Percentiles rank a stretch among this genome's conserved stretches.
Evolutionary conservation across 2,888 invertebrate species (phyloP).

Genomic region (Papilio elwesi): DNA sequence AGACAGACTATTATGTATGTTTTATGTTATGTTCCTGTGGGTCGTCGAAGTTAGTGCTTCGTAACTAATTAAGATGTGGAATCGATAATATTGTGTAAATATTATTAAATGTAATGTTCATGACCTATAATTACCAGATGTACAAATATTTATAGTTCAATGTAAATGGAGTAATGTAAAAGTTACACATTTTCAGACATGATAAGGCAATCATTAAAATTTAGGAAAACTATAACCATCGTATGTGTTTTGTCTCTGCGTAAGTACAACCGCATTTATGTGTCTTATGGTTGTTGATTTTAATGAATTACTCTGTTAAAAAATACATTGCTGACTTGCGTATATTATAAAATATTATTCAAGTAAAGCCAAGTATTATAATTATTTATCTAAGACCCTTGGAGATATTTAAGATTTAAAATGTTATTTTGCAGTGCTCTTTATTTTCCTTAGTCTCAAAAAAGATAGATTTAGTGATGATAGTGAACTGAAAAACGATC

Average conservation of each 20-base stretch:
- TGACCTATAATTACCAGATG: conserved; percentile 4
- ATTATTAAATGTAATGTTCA: conserved; percentile 25
- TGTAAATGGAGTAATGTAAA: conserved; percentile 58
- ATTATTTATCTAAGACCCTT: background rate
- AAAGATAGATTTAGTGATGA: conserved; percentile 54
- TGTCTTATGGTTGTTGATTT: conserved; percentile 14
- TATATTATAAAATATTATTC: background rate
- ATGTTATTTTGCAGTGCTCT: conserved; percentile 62
- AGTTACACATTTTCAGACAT: conserved; percentile 64
- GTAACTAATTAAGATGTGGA: conserved; percentile 7
- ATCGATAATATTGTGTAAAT: conserved; percentile 14
- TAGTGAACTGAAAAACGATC: conserved; percentile 48
- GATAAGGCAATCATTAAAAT: conserved; percentile 76
- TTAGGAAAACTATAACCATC: conserved; percentile 72
- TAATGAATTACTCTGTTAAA: background rate
- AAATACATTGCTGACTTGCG: conserved; percentile 15
- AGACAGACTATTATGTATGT: too few species aligned
- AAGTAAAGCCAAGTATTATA: too few species aligned
- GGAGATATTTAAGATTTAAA: conserved; percentile 10
- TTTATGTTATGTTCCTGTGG: background rate
- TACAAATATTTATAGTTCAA: conserved; percentile 54
- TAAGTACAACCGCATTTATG: conserved; percentile 57
- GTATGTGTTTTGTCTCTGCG: conserved; percentile 65
- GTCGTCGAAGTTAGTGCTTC: conserved; percentile 10
- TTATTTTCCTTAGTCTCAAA: conserved; percentile 66